Evolutionary conservation across 2,113 vertebrate genomes (phyloP), one percentile per base, ranked within the genome.

Genomic region (Alexandromys fortis): DNA sequence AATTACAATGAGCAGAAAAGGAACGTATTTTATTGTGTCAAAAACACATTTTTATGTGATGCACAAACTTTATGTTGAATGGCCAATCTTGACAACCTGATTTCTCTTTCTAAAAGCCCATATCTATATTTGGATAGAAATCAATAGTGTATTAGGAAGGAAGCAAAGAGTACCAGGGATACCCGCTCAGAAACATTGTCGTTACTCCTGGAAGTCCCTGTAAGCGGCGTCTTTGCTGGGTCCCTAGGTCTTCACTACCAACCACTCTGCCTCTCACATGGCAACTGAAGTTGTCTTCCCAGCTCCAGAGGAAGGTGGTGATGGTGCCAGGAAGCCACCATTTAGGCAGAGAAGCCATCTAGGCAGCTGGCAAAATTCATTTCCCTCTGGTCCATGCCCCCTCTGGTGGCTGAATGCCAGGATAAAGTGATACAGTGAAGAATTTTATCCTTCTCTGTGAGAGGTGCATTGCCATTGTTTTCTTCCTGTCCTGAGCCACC

Each of bases 1-100:
- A 98, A 98, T 98, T 97, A 97, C 97, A 98, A 97, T 96, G 87
- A 98, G 91, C 92, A 97, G 35, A 97, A 97, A 96, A 38, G 95
- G 86, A 97, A 97, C 91, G 85, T 76, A 97, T 98, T 97, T 98
- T 95, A 97, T 90, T 86, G 58, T 96, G 97, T 96, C 96, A 97
- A 98, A 98, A 98, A 97, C 92, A 98, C 65, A 93, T 96, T 97
- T 96, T 97, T 97, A 93, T 97, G 55, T 82, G 91, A 94, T 1
- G 9, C 94, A 95, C 89, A 97, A 98, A 98, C 94, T 98, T 98
- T 83, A 86, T 81, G 92, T 96, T 96, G 97, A 97, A 94, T 95
- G 94, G 96, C 97, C 97, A 97, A 14, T 97, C 79, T 67, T 67
- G 45, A 92, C 77, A 97, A 96, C 14, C 38, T 1, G 88, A 94